Percentiles rank a stretch among this genome's conserved stretches.
These are phyloP conservation scores for Athene noctua DNA, from an alignment of 2,113 vertebrate species.

Conservation along the genomic window DNA sequence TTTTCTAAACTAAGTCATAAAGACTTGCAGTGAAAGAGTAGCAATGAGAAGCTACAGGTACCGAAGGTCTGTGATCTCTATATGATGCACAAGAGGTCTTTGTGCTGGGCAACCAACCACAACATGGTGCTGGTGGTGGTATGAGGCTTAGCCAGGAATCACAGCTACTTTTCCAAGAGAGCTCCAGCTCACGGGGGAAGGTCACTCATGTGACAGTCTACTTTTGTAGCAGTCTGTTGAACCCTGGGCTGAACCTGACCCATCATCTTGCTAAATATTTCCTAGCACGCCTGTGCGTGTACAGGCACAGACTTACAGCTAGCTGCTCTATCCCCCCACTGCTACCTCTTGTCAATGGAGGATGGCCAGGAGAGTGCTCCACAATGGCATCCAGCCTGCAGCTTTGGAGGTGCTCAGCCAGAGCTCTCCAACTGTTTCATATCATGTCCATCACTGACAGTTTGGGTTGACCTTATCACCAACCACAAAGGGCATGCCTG, in stretches of 20 bases:
- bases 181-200: neutral
- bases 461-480: neutral
- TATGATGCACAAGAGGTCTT: neutral
- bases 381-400: neutral
- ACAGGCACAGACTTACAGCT: neutral
- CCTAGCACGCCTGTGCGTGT: neutral
- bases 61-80: neutral
- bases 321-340: neutral
- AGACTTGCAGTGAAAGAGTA: neutral
- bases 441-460: neutral
- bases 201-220: neutral
- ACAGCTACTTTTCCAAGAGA: neutral
- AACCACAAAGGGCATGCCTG: neutral
- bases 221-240: neutral
- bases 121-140: neutral
- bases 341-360: neutral
- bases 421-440: rapidly evolving
- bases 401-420: neutral
- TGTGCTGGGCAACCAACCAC: neutral
- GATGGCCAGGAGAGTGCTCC: rapidly evolving
- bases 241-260: neutral
- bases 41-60: neutral
- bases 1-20: neutral
- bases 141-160: neutral
- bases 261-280: neutral